These are phyloP conservation scores for Stenurella melanura DNA, from an alignment of 2,888 invertebrate species.

Conservation along the genomic window DNA sequence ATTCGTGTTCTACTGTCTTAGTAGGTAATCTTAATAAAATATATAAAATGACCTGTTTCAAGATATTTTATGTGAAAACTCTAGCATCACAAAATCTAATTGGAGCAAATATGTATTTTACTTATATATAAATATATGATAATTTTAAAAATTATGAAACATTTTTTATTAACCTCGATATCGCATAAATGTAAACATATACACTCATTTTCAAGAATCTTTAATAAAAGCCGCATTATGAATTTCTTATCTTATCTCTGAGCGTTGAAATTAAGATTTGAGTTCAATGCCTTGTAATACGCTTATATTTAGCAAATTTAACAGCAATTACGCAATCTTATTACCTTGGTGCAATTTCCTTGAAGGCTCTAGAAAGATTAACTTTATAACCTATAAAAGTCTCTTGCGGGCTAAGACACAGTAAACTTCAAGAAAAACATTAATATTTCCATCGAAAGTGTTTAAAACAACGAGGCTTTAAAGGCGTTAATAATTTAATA, in stretches of 20 bases:
- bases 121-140: constrained; percentile 5
- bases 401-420: constrained; percentile 24
- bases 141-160: constrained; percentile 25
- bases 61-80: background rate
- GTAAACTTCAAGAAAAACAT: constrained; percentile 31
- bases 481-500: constrained; percentile 33
- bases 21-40: no score
- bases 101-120: constrained; percentile 3
- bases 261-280: constrained; percentile 28
- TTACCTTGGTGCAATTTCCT: constrained; percentile 37
- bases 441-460: constrained; percentile 25
- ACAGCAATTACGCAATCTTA: constrained; percentile 39
- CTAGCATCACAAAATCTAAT: background rate
- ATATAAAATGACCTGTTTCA: background rate
- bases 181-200: background rate
- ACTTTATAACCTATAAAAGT: constrained; percentile 37
- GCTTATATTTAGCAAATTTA: constrained; percentile 37
- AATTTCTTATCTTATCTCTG: constrained; percentile 33
- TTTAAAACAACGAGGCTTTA: constrained; percentile 21
- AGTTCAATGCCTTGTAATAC: constrained; percentile 36
- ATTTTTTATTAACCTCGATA: constrained; percentile 11
- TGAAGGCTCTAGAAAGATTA: constrained; percentile 32
- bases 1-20: no score
- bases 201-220: constrained; percentile 23
- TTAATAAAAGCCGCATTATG: constrained; percentile 29